A percentile compares a stretch with the other conserved stretches of the same genome.
Conservation (phyloP, 2,113 vertebrate species). For the Merops nubicus region DNA sequence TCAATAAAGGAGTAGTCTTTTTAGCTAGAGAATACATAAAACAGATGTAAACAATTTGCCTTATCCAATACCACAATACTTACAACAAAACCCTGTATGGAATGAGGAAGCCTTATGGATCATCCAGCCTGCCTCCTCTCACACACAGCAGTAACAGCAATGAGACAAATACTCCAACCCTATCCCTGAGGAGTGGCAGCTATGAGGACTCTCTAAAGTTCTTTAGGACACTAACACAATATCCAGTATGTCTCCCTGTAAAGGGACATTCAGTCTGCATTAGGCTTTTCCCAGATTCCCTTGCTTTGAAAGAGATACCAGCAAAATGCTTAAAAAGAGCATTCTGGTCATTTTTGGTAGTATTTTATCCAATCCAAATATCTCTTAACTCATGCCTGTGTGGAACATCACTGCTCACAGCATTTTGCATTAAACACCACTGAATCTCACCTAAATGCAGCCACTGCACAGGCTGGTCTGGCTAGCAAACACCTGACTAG, state of each 20-base stretch:
- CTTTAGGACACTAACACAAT: not conserved
- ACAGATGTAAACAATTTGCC: not conserved
- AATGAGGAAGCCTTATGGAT: not conserved
- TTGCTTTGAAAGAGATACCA: not conserved
- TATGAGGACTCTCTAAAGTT: not conserved
- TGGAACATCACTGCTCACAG: not conserved
- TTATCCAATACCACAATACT: not conserved
- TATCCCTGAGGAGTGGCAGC: not conserved
- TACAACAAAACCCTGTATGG: not conserved
- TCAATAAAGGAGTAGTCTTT: slow-evolving; percentile 95
- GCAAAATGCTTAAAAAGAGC: not conserved
- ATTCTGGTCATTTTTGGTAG: not conserved
- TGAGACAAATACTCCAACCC: not conserved
- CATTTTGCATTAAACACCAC: not conserved
- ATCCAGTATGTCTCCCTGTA: not conserved
- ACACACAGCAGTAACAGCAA: not conserved
- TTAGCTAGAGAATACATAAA: slow-evolving; percentile 81
- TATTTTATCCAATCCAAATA: not conserved
- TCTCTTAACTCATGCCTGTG: not conserved
- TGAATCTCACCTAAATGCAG: not conserved
- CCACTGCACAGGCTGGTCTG: not conserved
- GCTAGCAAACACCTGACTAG: not conserved
- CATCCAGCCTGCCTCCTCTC: not conserved
- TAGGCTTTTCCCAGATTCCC: not conserved
- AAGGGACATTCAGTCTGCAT: not conserved